Evolutionary conservation across 2,888 invertebrate genomes (phyloP).

Genomic region (Zonitis immaculata): DNA sequence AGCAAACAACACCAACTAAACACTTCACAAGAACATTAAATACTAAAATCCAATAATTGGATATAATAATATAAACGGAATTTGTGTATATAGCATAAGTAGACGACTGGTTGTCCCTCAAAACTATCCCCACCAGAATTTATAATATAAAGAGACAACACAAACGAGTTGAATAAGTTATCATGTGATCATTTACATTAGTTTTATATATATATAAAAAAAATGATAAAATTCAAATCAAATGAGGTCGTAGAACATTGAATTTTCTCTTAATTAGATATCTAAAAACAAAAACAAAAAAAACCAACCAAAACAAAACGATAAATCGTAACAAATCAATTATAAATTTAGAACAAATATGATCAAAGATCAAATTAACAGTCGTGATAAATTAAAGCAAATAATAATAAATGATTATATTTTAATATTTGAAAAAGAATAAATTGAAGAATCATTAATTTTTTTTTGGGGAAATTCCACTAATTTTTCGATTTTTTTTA

Average conservation of each 20-base stretch:
- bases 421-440: too few species aligned
- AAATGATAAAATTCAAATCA: neutral
- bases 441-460: too few species aligned
- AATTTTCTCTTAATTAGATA: neutral
- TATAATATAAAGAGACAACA: neutral
- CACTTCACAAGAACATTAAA: neutral
- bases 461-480: too few species aligned
- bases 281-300: neutral
- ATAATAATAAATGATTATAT: neutral
- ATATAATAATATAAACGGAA: neutral
- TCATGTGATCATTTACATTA: slow-evolving; percentile 1
- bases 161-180: neutral
- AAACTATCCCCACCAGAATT: slow-evolving; percentile 1
- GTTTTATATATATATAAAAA: neutral
- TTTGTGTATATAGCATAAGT: neutral
- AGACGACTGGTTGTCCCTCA: slow-evolving; percentile 8
- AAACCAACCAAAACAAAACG: too few species aligned
- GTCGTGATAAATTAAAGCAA: neutral
- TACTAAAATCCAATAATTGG: neutral
- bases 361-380: neutral
- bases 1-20: neutral
- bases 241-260: neutral
- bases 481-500: too few species aligned
- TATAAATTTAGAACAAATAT: neutral
- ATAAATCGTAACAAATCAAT: neutral